Evolutionary conservation across 1,140 invertebrate genomes (phyloP).

Genomic region (Zaprionus kolodkinae): DNA sequence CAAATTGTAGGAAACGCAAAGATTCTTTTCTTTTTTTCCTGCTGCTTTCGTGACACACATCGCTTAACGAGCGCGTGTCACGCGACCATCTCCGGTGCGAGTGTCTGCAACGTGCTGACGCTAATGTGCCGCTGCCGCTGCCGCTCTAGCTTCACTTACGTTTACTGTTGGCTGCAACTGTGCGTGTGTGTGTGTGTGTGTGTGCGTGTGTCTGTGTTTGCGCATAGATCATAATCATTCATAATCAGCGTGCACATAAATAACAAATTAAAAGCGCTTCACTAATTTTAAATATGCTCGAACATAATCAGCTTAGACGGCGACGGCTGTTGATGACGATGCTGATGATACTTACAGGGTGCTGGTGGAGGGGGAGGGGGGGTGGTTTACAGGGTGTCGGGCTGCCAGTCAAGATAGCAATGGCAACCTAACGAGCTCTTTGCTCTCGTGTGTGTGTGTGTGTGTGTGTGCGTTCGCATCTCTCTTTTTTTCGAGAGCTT

Average conservation of each 20-base stretch:
- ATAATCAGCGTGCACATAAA: constrained; percentile 83
- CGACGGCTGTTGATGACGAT: constrained; percentile 27
- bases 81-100: constrained; percentile 25
- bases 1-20: too few species aligned
- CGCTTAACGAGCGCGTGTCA: constrained; percentile 23
- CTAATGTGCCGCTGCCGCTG: constrained; percentile 19
- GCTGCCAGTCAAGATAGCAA: constrained; percentile 78
- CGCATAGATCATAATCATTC: constrained; percentile 82
- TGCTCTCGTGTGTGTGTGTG: constrained; percentile 44
- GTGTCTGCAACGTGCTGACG: constrained; percentile 41
- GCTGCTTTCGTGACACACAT: constrained; percentile 2
- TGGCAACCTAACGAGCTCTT: constrained; percentile 76
- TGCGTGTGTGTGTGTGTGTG: constrained; percentile 26
- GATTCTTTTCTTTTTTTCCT: too few species aligned
- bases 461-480: constrained; percentile 29
- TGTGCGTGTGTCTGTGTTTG: constrained; percentile 58
- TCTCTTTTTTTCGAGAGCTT: constrained; percentile 45
- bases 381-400: constrained; percentile 16
- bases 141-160: constrained; percentile 2
- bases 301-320: constrained; percentile 79
- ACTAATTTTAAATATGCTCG: constrained; percentile 83
- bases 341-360: constrained; percentile 17
- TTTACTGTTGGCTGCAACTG: constrained; percentile 5
- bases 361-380: constrained; percentile 14
- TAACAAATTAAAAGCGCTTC: constrained; percentile 83